These are phyloP conservation scores for Bruchidius siliquastri DNA, from an alignment of 2,888 invertebrate species.

Conservation along the genomic window DNA sequence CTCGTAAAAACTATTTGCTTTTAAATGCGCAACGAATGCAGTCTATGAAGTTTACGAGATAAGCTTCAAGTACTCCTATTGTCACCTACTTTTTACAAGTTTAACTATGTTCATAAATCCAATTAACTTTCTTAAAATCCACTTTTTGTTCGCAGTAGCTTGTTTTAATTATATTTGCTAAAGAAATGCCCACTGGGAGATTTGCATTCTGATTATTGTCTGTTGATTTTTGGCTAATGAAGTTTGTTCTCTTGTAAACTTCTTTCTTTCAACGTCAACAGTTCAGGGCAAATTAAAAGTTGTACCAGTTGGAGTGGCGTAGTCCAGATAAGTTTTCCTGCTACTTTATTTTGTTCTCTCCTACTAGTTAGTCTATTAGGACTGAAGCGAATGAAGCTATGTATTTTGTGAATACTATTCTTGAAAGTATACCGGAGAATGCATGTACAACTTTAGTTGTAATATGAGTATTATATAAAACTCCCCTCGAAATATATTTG, in stretches of 20 bases:
- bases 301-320: background rate
- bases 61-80: background rate
- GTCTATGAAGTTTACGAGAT: background rate
- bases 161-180: conserved; percentile 31
- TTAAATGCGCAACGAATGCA: background rate
- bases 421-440: too few species aligned
- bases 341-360: background rate
- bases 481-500: too few species aligned
- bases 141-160: conserved; percentile 14
- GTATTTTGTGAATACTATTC: too few species aligned
- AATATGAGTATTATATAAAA: too few species aligned
- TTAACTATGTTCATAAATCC: conserved; percentile 22
- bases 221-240: conserved; percentile 29
- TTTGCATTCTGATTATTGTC: conserved; percentile 32
- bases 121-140: conserved; percentile 27
- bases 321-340: background rate
- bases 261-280: conserved; percentile 13
- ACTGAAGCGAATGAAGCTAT: too few species aligned
- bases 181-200: conserved; percentile 26
- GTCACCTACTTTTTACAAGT: conserved; percentile 13
- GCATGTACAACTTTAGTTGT: too few species aligned
- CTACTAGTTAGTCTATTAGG: too few species aligned
- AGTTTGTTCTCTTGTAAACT: conserved; percentile 26
- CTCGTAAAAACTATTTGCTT: conserved; percentile 43
- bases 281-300: background rate